A percentile compares a stretch with the other conserved stretches of the same genome.
These are phyloP conservation scores for Schrankia costaestrigalis DNA, from an alignment of 2,888 invertebrate genomes.

Conservation along the genomic window DNA sequence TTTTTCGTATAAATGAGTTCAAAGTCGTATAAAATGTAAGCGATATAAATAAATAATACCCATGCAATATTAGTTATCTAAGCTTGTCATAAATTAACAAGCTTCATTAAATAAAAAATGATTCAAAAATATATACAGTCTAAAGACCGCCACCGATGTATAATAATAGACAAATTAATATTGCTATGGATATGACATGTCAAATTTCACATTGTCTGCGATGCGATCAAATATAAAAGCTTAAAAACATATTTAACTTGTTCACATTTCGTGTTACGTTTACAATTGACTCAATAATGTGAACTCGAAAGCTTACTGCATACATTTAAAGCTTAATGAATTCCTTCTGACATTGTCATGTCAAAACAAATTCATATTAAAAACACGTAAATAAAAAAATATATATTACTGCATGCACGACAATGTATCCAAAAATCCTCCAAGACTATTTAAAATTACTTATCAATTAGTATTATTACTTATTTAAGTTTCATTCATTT, in stretches of 20 bases:
- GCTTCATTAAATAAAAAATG: conserved; percentile 34
- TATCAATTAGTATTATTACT: conserved; percentile 38
- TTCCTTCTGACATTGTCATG: conserved; percentile 42
- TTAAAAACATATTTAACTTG: conserved; percentile 50
- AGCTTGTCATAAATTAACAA: conserved; percentile 48
- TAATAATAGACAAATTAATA: conserved; percentile 68
- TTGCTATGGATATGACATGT: conserved; percentile 67
- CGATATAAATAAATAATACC: conserved; percentile 52
- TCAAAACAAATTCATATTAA: conserved; percentile 56
- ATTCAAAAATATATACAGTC: conserved; percentile 39
- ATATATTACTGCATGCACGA: conserved; percentile 72
- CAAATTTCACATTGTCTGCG: conserved; percentile 61
- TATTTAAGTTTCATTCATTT: conserved; percentile 33
- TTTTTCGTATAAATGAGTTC: neutral
- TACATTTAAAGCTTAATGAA: conserved; percentile 72
- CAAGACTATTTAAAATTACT: conserved; percentile 49
- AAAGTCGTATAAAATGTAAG: conserved; percentile 41
- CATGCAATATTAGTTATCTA: conserved; percentile 75
- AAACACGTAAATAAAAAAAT: conserved; percentile 59
- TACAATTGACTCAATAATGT: conserved; percentile 38
- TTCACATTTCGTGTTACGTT: conserved; percentile 49
- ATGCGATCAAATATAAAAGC: conserved; percentile 62
- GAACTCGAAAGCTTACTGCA: conserved; percentile 66
- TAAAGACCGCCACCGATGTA: conserved; percentile 62
- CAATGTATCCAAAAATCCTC: conserved; percentile 66